These are phyloP conservation scores for Myiothlypis chrysogaster DNA, from an alignment of 2,797 vertebrate species.

Conservation along the genomic window DNA sequence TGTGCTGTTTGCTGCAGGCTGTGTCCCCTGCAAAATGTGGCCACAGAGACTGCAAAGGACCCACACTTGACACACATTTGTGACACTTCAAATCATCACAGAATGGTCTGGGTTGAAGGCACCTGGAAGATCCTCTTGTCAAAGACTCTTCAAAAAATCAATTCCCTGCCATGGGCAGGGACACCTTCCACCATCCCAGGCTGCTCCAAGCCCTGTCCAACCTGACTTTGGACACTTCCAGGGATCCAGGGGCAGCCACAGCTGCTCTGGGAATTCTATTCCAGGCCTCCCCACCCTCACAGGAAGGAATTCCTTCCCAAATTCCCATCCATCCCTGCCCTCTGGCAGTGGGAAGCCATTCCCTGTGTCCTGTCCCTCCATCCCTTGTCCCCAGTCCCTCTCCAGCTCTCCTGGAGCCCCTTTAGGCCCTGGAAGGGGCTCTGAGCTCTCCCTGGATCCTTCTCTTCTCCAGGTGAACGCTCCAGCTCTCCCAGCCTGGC, in stretches of 20 bases:
- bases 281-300: rapidly evolving
- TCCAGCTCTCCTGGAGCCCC: not conserved
- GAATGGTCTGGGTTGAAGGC: not conserved
- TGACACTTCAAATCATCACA: not conserved
- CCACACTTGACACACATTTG: not conserved
- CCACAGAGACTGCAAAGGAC: not conserved
- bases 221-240: not conserved
- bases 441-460: not conserved
- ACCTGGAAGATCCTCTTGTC: not conserved
- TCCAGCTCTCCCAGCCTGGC: not conserved
- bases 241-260: not conserved
- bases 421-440: not conserved
- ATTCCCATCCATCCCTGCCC: rapidly evolving
- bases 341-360: not conserved
- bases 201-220: rapidly evolving
- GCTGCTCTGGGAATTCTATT: rapidly evolving
- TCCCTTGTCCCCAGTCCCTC: rapidly evolving
- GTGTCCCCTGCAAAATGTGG: not conserved
- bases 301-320: rapidly evolving
- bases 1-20: not conserved
- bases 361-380: not conserved
- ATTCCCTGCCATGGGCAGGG: no score
- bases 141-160: not conserved
- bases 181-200: rapidly evolving
- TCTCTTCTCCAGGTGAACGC: not conserved